Conservation (phyloP, 2,888 invertebrate genomes). For the Yponomeuta malinellus region DNA sequence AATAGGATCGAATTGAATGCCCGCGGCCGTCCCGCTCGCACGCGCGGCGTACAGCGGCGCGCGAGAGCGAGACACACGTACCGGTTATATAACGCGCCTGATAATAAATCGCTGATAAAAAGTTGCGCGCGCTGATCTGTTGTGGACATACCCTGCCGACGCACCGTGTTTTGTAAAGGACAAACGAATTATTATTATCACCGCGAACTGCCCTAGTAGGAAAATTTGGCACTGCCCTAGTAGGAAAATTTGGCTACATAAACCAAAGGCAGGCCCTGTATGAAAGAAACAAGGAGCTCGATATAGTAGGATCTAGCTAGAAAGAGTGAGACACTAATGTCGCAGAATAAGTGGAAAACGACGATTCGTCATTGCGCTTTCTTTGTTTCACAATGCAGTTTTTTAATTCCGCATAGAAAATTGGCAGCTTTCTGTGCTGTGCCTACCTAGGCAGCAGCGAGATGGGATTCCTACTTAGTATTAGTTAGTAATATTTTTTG, state of each 20-base stretch:
- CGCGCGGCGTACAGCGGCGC: constrained; percentile 25
- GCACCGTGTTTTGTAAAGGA: background rate
- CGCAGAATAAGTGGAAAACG: too few species aligned
- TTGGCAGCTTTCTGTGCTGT: too few species aligned
- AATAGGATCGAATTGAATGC: constrained; percentile 71
- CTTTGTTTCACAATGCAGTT: background rate
- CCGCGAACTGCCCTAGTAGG: background rate
- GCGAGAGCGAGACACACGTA: constrained; percentile 46
- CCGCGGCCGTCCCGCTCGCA: constrained; percentile 42
- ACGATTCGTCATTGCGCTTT: background rate
- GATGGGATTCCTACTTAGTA: too few species aligned
- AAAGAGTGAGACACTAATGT: background rate
- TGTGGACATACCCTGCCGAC: constrained; percentile 38
- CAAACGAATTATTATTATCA: too few species aligned
- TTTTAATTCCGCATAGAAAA: too few species aligned
- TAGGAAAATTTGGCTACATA: background rate
- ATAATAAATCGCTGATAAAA: constrained; percentile 73
- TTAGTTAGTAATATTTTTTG: too few species aligned
- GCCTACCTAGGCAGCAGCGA: too few species aligned
- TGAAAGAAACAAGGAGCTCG: too few species aligned
- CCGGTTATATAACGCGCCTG: constrained; percentile 65
- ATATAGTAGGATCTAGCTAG: too few species aligned
- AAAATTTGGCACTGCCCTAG: too few species aligned
- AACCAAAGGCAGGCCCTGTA: too few species aligned
- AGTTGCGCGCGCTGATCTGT: constrained; percentile 44